A percentile compares a stretch with the other conserved stretches of the same genome.
Evolutionary conservation across 2,888 invertebrate genomes (phyloP).

Genomic region (Terebella lapidaria): DNA sequence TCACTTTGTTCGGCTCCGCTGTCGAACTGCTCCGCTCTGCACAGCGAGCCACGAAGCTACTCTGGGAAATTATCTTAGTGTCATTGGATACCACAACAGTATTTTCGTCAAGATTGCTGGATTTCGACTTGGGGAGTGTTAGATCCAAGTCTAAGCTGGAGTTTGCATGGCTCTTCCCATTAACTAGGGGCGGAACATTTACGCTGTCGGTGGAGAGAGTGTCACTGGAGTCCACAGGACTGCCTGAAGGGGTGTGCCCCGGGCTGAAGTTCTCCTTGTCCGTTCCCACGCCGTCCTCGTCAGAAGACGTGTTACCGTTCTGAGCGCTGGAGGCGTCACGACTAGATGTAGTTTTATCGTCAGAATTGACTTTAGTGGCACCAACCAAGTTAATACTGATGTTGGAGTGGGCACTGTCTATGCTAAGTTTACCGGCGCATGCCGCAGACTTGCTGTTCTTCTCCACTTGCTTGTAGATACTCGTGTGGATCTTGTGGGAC

Average conservation of each 20-base stretch:
- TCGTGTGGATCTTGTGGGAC: not conserved
- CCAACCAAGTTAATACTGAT: too few species aligned
- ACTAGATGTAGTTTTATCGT: too few species aligned
- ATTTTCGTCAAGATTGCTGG: not conserved
- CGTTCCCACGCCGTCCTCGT: not conserved
- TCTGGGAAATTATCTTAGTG: not conserved
- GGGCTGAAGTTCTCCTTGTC: constrained; percentile 4
- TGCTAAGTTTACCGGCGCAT: too few species aligned
- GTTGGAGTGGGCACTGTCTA: too few species aligned
- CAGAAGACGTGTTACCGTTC: not conserved
- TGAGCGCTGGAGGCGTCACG: not conserved
- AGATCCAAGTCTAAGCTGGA: not conserved
- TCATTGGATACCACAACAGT: not conserved
- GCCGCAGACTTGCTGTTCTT: too few species aligned
- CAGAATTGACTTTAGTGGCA: too few species aligned
- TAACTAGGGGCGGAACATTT: not conserved
- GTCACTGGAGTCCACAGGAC: not conserved
- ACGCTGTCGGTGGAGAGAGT: not conserved
- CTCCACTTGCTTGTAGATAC: too few species aligned
- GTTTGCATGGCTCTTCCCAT: too few species aligned
- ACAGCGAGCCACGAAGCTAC: not conserved
- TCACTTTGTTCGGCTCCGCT: too few species aligned
- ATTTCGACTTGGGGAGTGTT: not conserved
- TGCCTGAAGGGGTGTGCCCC: not conserved
- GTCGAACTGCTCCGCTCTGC: too few species aligned